Conservation (phyloP, 2,888 invertebrate species). For the Scelioninae gen. 1 region DNA sequence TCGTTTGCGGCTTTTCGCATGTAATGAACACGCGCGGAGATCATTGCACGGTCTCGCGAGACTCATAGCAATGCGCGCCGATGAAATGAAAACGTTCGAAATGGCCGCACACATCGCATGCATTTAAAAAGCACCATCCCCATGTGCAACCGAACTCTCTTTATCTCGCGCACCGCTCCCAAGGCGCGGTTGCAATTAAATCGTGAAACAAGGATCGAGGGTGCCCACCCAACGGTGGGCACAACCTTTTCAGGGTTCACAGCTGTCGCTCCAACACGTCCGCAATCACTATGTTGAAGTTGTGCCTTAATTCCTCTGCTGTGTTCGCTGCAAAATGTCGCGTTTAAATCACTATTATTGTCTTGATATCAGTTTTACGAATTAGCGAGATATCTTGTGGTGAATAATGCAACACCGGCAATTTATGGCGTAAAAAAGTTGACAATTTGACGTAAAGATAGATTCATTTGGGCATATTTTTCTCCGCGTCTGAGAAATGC, state of each 20-base stretch:
- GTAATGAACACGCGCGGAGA: constrained; percentile 72
- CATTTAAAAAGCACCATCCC: constrained; percentile 65
- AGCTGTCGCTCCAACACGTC: constrained; percentile 69
- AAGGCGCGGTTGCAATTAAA: constrained; percentile 75
- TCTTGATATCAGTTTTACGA: constrained; percentile 21
- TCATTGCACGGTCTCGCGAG: constrained; percentile 74
- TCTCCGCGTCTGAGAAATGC: background rate
- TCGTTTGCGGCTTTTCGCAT: constrained; percentile 68
- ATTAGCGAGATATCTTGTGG: constrained; percentile 10
- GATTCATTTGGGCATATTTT: constrained; percentile 8
- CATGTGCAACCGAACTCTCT: constrained; percentile 40
- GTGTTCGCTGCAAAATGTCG: background rate
- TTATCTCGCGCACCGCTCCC: constrained; percentile 66
- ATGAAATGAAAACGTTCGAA: constrained; percentile 74
- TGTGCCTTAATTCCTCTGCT: constrained; percentile 40
- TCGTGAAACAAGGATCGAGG: constrained; percentile 77
- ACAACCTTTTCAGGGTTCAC: constrained; percentile 68
- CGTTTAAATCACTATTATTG: constrained; percentile 37
- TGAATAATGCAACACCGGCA: background rate
- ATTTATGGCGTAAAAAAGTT: constrained; percentile 1
- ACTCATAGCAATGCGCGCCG: constrained; percentile 74
- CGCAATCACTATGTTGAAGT: constrained; percentile 52
- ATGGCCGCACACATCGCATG: constrained; percentile 62
- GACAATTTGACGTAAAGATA: constrained; percentile 3
- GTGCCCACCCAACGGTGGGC: constrained; percentile 67